These are phyloP conservation scores for Pelodiscus sinensis DNA, from an alignment of 2,113 vertebrate species.

Conservation along the genomic window DNA sequence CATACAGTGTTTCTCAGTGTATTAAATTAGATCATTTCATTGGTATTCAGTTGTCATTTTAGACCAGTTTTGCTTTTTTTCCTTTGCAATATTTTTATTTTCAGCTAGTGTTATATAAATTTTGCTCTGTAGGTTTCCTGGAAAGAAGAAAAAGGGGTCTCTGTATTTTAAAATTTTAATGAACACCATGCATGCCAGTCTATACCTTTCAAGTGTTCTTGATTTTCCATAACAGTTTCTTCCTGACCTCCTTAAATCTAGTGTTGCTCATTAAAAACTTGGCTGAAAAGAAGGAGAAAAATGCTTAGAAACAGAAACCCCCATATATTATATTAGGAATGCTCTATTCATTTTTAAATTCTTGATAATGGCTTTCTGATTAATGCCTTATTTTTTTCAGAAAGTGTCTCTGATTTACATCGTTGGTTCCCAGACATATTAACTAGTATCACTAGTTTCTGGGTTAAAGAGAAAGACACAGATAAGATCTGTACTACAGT, in stretches of 20 bases:
- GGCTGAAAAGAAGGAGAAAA: neutral
- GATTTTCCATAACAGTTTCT: neutral
- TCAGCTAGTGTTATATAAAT: slow-evolving; percentile 17
- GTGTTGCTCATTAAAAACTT: neutral
- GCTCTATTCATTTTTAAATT: neutral
- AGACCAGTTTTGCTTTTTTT: slow-evolving; percentile 23
- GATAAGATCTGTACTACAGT: neutral
- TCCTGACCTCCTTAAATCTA: neutral
- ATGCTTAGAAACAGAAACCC: neutral
- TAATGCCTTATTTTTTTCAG: neutral
- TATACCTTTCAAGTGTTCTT: neutral
- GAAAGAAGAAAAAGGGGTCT: slow-evolving; percentile 24
- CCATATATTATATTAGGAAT: neutral
- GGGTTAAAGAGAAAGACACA: neutral
- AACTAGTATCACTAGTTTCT: neutral
- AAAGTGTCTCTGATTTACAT: neutral
- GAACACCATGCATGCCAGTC: neutral
- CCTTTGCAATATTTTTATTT: slow-evolving; percentile 11
- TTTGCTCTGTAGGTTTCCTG: slow-evolving; percentile 27
- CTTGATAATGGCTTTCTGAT: neutral
- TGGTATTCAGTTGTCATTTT: slow-evolving; percentile 47
- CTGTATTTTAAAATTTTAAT: neutral
- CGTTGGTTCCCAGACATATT: neutral
- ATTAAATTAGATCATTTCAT: slow-evolving; percentile 55
- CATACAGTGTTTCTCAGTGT: slow-evolving; percentile 49